Evolutionary conservation across 2,797 vertebrate genomes (phyloP), one percentile per base, ranked within the genome.

Genomic region (Gambusia yucatana): DNA sequence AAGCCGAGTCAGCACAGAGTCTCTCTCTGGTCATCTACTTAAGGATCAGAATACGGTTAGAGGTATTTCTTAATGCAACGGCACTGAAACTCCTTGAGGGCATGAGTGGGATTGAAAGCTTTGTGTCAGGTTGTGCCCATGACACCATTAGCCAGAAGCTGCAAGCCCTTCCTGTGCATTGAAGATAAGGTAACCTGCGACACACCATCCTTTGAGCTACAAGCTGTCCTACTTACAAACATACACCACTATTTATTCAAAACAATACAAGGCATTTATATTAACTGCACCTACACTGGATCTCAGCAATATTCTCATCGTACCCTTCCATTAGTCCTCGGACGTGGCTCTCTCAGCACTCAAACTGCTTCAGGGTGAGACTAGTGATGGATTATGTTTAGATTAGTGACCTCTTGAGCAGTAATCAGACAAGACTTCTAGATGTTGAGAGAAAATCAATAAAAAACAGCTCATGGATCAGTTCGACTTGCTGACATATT

Each of bases 321-420:
- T 78, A 72, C 65, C 2, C 63, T 67, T 59, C 44, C 75, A 82
- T 78, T 75, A 81, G 87, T 89, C 50, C 80, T 76, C 74, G 74
- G 44, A 73, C 73, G 16, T 13, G 33, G 47, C 83, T 44, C 11
- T 75, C 78, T 82, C 84, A 81, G 84, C 76, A 75, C 65, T 33
- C 47, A 8, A 55, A n/a, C 77, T 4, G 77, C 82, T 92, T 50
- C 6, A 33, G 79, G 77, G 46, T 52, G 55, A 47, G 70, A 74
- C 76, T 50, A 73, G 73, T 87, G 87, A 85, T 25, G 63, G 78
- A 87, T 89, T 91, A 81, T 85, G 76, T 92, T 91, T 79, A 79
- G 90, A 92, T 89, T 76, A 90, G 75, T 86, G 85, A 86, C 88
- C 90, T 87, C 82, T 85, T 80, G 52, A 84, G 22, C 79, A 73